Evolutionary conservation across 1,140 invertebrate genomes (phyloP).

Genomic region (Proctacanthus coquilletti): DNA sequence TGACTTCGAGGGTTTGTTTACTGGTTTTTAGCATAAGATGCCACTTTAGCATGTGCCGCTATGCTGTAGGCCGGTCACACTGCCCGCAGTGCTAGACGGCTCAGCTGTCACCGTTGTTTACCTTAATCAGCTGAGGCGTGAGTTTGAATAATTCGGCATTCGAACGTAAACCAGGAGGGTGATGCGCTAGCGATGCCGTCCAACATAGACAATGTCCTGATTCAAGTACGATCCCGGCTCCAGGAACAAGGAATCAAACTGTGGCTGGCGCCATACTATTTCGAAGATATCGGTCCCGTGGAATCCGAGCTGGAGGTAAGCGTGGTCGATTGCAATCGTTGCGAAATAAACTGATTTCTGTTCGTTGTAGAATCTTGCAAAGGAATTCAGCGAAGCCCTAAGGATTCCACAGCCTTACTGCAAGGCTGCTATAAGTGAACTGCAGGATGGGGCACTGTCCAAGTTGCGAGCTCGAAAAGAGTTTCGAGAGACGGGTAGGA

Average conservation of each 20-base stretch:
- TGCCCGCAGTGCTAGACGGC: no score
- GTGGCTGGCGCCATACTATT: constrained; percentile 52
- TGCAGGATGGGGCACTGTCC: constrained; percentile 51
- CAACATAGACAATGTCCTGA: constrained; percentile 41
- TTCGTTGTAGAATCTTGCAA: constrained; percentile 37
- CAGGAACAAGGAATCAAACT: constrained; percentile 50
- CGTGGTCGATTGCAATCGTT: neutral
- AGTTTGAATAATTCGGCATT: no score
- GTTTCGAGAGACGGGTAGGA: constrained; percentile 42
- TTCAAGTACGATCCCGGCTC: constrained; percentile 44
- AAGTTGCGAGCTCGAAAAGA: constrained; percentile 43
- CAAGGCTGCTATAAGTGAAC: constrained; percentile 35
- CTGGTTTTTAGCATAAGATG: no score
- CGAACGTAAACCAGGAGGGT: no score
- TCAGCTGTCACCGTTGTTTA: no score
- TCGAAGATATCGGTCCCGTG: constrained; percentile 29
- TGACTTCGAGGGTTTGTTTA: no score
- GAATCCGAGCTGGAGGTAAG: constrained; percentile 33
- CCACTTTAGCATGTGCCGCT: no score
- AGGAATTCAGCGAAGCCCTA: constrained; percentile 36
- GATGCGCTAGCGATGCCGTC: no score
- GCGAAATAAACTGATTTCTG: constrained; percentile 10
- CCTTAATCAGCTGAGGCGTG: no score
- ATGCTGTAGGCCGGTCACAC: no score
- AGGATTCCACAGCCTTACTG: constrained; percentile 35